Evolutionary conservation across 1,140 invertebrate species (phyloP).

Genomic region (Hydropsyche tenuis): DNA sequence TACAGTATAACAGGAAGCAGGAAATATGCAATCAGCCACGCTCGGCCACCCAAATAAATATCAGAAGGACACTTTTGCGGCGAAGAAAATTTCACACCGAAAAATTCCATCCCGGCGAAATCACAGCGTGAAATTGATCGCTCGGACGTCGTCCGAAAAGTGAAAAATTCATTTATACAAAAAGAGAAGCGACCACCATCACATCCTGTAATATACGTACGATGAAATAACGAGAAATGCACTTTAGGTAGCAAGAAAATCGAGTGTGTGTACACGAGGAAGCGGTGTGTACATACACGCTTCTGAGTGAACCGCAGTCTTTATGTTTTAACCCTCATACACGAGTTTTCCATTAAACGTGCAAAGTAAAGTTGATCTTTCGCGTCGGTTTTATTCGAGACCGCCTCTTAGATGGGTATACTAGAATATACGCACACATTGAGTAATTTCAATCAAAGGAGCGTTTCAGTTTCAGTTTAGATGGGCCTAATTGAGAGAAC

Average conservation of each 20-base stretch:
- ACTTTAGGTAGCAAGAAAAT: background rate
- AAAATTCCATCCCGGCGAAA: background rate
- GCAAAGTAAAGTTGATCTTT: slow-evolving; percentile 26
- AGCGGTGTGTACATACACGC: background rate
- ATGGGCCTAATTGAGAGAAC: background rate
- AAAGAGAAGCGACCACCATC: too few species aligned
- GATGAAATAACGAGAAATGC: too few species aligned
- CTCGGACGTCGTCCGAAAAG: background rate
- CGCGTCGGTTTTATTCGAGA: slow-evolving; percentile 4
- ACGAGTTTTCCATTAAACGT: slow-evolving; percentile 19
- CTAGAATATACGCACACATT: background rate
- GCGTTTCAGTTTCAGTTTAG: background rate
- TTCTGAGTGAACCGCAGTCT: background rate
- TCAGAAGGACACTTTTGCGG: background rate
- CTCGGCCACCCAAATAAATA: slow-evolving; percentile 18
- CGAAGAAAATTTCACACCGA: background rate
- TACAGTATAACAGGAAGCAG: slow-evolving; percentile 9
- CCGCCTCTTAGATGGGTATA: background rate
- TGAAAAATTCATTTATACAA: background rate
- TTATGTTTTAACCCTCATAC: slow-evolving; percentile 26
- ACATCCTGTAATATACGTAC: too few species aligned
- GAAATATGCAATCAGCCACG: slow-evolving; percentile 19
- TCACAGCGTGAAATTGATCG: slow-evolving; percentile 14
- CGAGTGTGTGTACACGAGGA: background rate
- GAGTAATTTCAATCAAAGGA: slow-evolving; percentile 16